phyloP scores from a whole-genome alignment of 2,797 vertebrate genomes.

The Cirrhinus mrigala region DNA sequence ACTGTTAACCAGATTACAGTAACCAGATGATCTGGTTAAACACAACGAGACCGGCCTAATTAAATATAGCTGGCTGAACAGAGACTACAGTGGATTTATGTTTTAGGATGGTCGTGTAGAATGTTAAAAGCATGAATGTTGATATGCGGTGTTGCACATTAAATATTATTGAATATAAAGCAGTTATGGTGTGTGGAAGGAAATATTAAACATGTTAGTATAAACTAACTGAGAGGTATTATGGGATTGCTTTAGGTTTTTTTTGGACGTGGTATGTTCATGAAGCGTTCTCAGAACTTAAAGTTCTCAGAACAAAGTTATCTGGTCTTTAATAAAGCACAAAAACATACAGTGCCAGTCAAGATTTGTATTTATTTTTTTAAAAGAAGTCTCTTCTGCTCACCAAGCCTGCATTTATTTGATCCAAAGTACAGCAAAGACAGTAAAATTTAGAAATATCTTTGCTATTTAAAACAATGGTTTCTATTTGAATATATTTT shows the following conservation, averaged over 20 bases:
- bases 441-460: too few relatives aligned
- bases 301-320: neutral
- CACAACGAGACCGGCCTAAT: neutral
- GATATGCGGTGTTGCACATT: neutral
- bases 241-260: neutral
- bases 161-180: neutral
- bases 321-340: neutral
- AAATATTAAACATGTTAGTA: neutral
- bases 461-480: too few relatives aligned
- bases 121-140: neutral
- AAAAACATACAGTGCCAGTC: neutral
- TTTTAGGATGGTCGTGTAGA: neutral
- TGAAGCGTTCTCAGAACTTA: neutral
- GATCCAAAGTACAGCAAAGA: too few relatives aligned
- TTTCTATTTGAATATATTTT: too few relatives aligned
- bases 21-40: conserved; percentile 40
- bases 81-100: neutral
- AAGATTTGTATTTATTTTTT: too few relatives aligned
- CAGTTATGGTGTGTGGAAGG: too few relatives aligned
- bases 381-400: too few relatives aligned
- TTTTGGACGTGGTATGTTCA: neutral
- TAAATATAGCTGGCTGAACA: neutral
- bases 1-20: conserved; percentile 38
- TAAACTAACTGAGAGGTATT: neutral
- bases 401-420: too few relatives aligned